Base-by-base conservation (phyloP, 2,888 invertebrate species). In the Drosophila dives region DNA sequence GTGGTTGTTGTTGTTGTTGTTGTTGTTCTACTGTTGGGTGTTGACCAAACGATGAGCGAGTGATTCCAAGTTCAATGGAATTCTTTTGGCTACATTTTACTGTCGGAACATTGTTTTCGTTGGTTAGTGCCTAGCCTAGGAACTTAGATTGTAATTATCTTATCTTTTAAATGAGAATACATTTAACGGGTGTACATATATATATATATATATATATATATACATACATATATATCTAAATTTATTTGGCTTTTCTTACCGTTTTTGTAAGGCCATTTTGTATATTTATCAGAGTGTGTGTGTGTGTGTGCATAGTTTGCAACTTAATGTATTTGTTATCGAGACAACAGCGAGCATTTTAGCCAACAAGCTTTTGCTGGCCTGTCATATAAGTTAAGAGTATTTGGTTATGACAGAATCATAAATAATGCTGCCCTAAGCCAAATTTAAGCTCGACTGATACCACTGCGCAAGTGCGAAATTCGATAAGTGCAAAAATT, bases 401-500 rank as follows among this genome's bases (percentile, higher is more conserved):
- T 63, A 56, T 56, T 64, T 58, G 48, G 49, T 50, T 75, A 60
- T 75, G 75, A 79, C 60, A 66, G 70, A 66, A 77, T 67, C 71
- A 62, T 63, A 75, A 80, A 77, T 80, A 77, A 77, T 80, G 80
- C 77, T 77, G 76, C 66, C 71, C 66, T 75, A 80, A 75, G 71
- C 66, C 71, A 58, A 80, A 71, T 80, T 75, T 77, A 75, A 77
- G 80, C 76, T 71, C 64, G 50, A 75, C 59, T 74, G 61, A 50
- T 78, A 62, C 53, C 45, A 63, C 42, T 68, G 45, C 56, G 68
- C 79, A 67, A 76, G 75, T 77, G 76, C 80, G 77, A 80, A 80
- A 77, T 77, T 80, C 77, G 80, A 77, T 77, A 77, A 77, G 80
- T 77, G 75, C 64, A 77, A 80, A 80, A 75, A 66, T 53, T 64